phyloP scores from a whole-genome alignment of 1,140 invertebrate genomes.

The Drosophila bipectinata region DNA sequence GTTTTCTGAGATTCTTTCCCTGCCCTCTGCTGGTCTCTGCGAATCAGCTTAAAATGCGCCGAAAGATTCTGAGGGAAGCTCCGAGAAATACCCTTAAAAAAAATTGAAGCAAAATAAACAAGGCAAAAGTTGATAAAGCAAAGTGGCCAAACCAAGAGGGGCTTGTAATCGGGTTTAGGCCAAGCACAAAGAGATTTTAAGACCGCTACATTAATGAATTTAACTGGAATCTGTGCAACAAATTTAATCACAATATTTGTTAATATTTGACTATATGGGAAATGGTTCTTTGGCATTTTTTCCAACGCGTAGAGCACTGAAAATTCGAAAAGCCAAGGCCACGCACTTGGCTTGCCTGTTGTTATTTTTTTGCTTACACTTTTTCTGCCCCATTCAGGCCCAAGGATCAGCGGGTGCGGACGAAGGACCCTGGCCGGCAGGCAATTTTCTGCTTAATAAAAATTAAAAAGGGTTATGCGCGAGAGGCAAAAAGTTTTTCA shows the following conservation, averaged over 20 bases:
- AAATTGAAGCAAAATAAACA: slow-evolving; percentile 49
- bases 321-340: slow-evolving; percentile 53
- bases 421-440: slow-evolving; percentile 47
- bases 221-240: background rate
- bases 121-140: slow-evolving; percentile 66
- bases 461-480: slow-evolving; percentile 77
- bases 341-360: slow-evolving; percentile 22
- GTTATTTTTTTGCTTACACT: slow-evolving; percentile 56
- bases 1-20: slow-evolving; percentile 39
- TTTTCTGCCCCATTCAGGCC: slow-evolving; percentile 12
- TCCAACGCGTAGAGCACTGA: slow-evolving; percentile 28
- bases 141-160: slow-evolving; percentile 41
- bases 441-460: slow-evolving; percentile 81
- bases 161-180: slow-evolving; percentile 30
- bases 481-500: slow-evolving; percentile 73
- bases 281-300: background rate
- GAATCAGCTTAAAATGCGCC: slow-evolving; percentile 70
- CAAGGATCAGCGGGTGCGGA: slow-evolving; percentile 1
- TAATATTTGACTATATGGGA: background rate
- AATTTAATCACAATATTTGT: background rate
- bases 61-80: slow-evolving; percentile 13
- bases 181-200: slow-evolving; percentile 3
- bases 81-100: slow-evolving; percentile 38
- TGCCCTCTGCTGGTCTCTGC: background rate
- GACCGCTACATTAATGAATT: slow-evolving; percentile 5